phyloP scores from a whole-genome alignment of 1,140 invertebrate species.

The Drosophila neocordata region DNA sequence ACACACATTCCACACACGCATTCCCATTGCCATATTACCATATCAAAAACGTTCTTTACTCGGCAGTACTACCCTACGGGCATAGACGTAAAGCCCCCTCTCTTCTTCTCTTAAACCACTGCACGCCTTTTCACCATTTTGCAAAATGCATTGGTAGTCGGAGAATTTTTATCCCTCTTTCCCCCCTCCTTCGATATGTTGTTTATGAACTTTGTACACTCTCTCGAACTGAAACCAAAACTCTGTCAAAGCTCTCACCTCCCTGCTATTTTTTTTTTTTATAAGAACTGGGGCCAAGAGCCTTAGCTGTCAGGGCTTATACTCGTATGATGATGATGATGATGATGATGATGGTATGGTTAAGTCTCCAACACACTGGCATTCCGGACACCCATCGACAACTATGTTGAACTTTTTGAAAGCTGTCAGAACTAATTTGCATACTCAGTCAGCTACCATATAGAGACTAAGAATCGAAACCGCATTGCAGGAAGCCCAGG shows the following conservation, averaged over 20 bases:
- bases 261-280: too few species aligned
- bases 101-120: too few species aligned
- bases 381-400: constrained; percentile 52
- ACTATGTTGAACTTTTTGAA: constrained; percentile 76
- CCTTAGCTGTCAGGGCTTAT: constrained; percentile 34
- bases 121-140: too few species aligned
- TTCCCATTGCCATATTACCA: constrained; percentile 76
- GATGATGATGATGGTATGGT: background rate
- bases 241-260: constrained; percentile 22
- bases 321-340: background rate
- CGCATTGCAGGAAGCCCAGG: constrained; percentile 12
- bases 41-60: constrained; percentile 62
- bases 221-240: constrained; percentile 6
- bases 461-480: constrained; percentile 9
- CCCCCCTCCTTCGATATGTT: constrained; percentile 21
- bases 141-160: constrained; percentile 28
- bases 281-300: background rate
- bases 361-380: background rate
- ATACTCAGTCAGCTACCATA: constrained; percentile 34
- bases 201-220: constrained; percentile 69
- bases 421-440: constrained; percentile 81
- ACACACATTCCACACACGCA: constrained; percentile 71
- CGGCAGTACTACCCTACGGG: constrained; percentile 36
- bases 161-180: background rate
- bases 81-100: constrained; percentile 39